Base-by-base conservation (phyloP, 1,140 invertebrate species). In the Grapholita molesta region DNA sequence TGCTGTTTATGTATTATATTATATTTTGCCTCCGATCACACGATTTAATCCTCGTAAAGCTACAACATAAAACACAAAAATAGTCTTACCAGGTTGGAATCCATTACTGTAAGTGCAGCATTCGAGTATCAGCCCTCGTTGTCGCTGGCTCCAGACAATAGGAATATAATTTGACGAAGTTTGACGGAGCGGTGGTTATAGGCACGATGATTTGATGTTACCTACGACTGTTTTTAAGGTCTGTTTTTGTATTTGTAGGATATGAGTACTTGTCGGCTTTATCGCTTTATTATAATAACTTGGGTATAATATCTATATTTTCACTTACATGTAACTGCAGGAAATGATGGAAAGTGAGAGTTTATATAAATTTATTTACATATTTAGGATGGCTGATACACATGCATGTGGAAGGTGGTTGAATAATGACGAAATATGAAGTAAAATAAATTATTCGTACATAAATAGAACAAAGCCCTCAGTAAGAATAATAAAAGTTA, bases 51-150 rank as follows among this genome's bases (percentile, higher is more conserved):
- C 64, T 28, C 21, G 61, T 42, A 69, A 70, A 75, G 69, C 71
- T 75, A 76, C 85, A 86, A 84, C 84, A 78, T 77, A 70, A 71
- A 76, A 64, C 21, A 67, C 72, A 73, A 65, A 68, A 74, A 80
- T 72, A 74, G 73, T 71, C 70, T 70, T 68, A 77, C 67, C 74
- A 74, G 71, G 81, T 87, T 75, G 69, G 70, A 79, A 81, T 78
- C 78, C 75, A 89, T 87, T 89, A 84, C 76, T 74, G 77, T 86
- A 84, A 89, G 86, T 86, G 83, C 76, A 78, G 77, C 65, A 66
- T 77, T 76, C 67, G 67, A 70, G 67, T 79, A 79, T 84, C 53
- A 35, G 67, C 71, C 33, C 68, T 38, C 67, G 73, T 72, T 72
- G 73, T 74, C 68, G 65, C 52, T 65, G 67, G 55, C 68, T 73